Percentiles rank a stretch among this genome's conserved stretches.
These are phyloP conservation scores for Acronicta leporina DNA, from an alignment of 2,888 invertebrate genomes.

Conservation along the genomic window DNA sequence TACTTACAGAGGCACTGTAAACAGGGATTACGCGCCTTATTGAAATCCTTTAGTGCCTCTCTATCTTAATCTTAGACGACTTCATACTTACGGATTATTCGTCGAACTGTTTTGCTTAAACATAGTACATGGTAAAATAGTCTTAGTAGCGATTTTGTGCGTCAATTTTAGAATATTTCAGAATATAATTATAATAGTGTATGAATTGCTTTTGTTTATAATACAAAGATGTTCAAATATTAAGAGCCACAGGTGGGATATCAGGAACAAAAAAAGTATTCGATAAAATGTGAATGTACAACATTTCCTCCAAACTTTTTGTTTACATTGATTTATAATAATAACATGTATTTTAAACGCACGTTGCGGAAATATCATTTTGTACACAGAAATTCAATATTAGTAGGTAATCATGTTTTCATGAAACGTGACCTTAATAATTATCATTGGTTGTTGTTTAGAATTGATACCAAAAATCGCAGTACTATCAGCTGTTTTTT, in stretches of 20 bases:
- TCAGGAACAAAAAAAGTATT: too few species aligned
- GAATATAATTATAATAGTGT: too few species aligned
- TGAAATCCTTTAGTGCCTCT: slow-evolving; percentile 54
- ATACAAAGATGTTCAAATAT: too few species aligned
- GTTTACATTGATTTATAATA: background rate
- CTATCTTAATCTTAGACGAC: slow-evolving; percentile 58
- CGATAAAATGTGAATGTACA: too few species aligned
- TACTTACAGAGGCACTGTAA: slow-evolving; percentile 61
- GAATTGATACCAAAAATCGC: background rate
- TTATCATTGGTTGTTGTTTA: slow-evolving; percentile 12
- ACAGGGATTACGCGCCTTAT: slow-evolving; percentile 67
- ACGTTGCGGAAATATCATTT: slow-evolving; percentile 39
- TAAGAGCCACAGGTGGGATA: too few species aligned
- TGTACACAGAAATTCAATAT: slow-evolving; percentile 19
- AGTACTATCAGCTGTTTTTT: background rate
- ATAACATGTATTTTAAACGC: slow-evolving; percentile 21
- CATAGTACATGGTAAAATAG: background rate
- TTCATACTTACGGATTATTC: slow-evolving; percentile 50
- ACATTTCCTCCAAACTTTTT: background rate
- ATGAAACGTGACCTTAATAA: slow-evolving; percentile 4
- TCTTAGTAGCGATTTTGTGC: slow-evolving; percentile 9
- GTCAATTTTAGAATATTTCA: background rate
- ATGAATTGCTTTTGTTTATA: too few species aligned
- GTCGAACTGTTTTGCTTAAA: slow-evolving; percentile 31
- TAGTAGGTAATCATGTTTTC: slow-evolving; percentile 8